A percentile compares a stretch with the other conserved stretches of the same genome.
Conservation (phyloP, 2,888 invertebrate genomes). For the Aromia moschata region DNA sequence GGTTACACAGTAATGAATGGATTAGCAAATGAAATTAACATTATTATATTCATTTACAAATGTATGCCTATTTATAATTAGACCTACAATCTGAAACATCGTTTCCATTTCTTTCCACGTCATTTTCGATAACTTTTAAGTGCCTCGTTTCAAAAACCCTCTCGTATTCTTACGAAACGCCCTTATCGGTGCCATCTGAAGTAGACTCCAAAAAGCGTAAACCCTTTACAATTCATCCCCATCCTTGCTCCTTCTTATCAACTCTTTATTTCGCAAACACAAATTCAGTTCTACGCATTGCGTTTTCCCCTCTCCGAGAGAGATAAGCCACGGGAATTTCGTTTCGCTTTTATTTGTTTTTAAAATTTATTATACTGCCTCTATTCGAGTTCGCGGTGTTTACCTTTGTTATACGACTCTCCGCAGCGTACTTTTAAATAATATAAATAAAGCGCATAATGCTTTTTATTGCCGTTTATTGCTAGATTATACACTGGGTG, state of each 20-base stretch:
- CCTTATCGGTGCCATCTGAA: conserved; percentile 9
- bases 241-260: conserved; percentile 10
- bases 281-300: background rate
- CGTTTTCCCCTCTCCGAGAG: background rate
- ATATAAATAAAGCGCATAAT: background rate
- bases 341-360: background rate
- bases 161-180: conserved; percentile 4
- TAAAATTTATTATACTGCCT: background rate
- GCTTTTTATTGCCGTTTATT: background rate
- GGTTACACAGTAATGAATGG: no score
- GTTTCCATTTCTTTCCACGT: no score
- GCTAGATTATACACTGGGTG: background rate
- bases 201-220: background rate
- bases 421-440: background rate
- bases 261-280: conserved; percentile 5
- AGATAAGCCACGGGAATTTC: background rate
- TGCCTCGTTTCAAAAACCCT: conserved; percentile 2
- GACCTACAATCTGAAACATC: no score
- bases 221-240: background rate
- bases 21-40: no score
- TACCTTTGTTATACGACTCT: background rate
- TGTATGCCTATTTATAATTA: no score
- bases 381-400: background rate
- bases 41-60: no score
- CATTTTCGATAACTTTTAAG: no score